These are phyloP conservation scores for Uropetala carovei DNA, from an alignment of 2,888 invertebrate species.

Conservation along the genomic window DNA sequence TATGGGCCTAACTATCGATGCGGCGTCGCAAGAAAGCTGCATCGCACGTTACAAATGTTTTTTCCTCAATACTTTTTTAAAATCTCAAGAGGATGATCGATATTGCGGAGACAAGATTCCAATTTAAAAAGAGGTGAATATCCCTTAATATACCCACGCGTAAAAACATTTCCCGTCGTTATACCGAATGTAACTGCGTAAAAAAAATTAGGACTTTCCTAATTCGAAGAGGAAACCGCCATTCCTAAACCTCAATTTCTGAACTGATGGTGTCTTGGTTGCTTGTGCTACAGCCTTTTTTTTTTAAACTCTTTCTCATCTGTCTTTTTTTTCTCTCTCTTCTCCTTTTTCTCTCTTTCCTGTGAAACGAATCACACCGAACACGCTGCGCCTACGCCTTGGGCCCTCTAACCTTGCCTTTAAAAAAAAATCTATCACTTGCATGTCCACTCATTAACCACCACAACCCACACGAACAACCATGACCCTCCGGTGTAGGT, in stretches of 20 bases:
- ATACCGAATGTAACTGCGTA: too few species aligned
- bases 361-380: not conserved
- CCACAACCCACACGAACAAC: not conserved
- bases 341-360: not conserved
- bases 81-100: too few species aligned
- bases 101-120: too few species aligned
- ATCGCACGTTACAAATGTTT: too few species aligned
- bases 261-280: not conserved
- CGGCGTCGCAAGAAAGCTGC: too few species aligned
- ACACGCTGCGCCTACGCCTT: not conserved
- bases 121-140: too few species aligned
- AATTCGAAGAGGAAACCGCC: not conserved
- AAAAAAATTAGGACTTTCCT: too few species aligned
- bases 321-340: slow-evolving; percentile 5
- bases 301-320: not conserved
- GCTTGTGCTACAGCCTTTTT: not conserved
- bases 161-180: too few species aligned
- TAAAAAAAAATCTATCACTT: too few species aligned
- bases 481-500: slow-evolving; percentile 75
- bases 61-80: too few species aligned
- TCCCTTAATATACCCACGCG: too few species aligned
- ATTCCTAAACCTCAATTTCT: not conserved
- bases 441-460: not conserved
- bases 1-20: too few species aligned
- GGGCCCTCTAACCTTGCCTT: not conserved